A percentile compares a stretch with the other conserved stretches of the same genome.
phyloP scores from a whole-genome alignment of 1,140 invertebrate species.

The Dendrolimus punctatus region DNA sequence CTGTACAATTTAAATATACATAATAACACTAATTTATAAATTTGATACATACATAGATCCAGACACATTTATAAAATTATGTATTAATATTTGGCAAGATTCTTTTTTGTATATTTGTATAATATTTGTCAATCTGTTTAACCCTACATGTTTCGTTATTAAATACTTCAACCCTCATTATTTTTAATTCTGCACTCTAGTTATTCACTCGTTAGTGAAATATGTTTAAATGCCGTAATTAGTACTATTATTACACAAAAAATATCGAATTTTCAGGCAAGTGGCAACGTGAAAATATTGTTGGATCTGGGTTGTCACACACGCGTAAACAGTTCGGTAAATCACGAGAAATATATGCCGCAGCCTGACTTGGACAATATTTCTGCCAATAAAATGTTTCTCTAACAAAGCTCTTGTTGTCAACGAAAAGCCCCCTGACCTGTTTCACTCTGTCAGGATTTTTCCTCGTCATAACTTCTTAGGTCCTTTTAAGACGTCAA shows the following conservation, averaged over 20 bases:
- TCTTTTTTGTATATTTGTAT: no score
- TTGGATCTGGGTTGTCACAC: constrained; percentile 36
- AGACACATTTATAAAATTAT: no score
- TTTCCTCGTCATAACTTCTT: constrained; percentile 30
- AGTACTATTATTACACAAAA: constrained; percentile 8
- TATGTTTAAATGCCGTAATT: no score
- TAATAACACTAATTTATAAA: no score
- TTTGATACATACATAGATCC: no score
- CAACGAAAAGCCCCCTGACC: constrained; percentile 50
- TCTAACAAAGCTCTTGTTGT: constrained; percentile 63
- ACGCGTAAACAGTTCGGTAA: constrained; percentile 62
- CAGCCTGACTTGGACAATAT: constrained; percentile 58
- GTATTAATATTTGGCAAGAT: no score
- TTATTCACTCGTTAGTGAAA: no score
- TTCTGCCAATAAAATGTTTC: constrained; percentile 63
- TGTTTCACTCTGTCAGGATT: constrained; percentile 48
- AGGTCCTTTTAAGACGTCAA: constrained; percentile 16
- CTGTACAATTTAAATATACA: no score
- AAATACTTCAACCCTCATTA: no score
- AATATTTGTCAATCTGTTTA: no score
- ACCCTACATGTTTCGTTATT: no score
- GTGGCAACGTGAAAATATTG: constrained; percentile 44
- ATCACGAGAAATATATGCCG: constrained; percentile 50
- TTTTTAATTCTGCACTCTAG: no score
- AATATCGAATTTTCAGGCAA: constrained; percentile 30